Base-by-base conservation (phyloP, 2,888 invertebrate genomes). In the Dynastes maya region DNA sequence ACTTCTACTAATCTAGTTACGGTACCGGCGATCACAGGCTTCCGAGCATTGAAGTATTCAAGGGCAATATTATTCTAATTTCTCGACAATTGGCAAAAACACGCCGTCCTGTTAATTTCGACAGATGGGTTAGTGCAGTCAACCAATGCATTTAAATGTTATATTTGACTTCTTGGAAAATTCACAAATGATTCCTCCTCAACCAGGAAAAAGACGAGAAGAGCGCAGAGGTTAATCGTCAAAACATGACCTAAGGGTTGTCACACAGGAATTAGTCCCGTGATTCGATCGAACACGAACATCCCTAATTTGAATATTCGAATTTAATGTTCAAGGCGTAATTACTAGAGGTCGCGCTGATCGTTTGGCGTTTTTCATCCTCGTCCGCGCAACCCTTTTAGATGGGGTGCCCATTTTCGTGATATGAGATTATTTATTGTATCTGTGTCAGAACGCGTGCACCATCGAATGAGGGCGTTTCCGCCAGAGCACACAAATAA, bases 91-190 rank as follows among this genome's bases (percentile, higher is more conserved):
- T 51, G 51, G 13, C 68, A 68, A 51, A 29, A 68, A 29, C 61
- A 72, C 27, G 11, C 22, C 16, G 45, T 37, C 58, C 16, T 74
- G 72, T 74, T 74, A 74, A 74, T 74, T 74, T 61, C 61, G 29
- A 74, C 61, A n/a, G 72, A 63, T 37, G 55, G 32, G 55, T 9
- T 55, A 71, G 16, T 74, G 72, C 72, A 74, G 61, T 61, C 87
- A 85, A 82, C 85, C 86, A 87, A 87, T 87, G 87, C 86, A 87
- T 87, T 87, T 86, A 87, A 87, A 87, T 87, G 87, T 85, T 84
- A 83, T 85, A 86, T 86, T 87, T 86, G 82, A 80, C 84, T 82
- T 83, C 58, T 74, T 80, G 81, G 80, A 84, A 84, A 85, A 80
- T 79, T 84, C 83, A 80, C 79, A 83, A 84, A 85, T 84, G 83